Percentiles rank a stretch among this genome's conserved stretches.
phyloP scores from a whole-genome alignment of 1,140 invertebrate species.

The Schlechtendalia chinensis region DNA sequence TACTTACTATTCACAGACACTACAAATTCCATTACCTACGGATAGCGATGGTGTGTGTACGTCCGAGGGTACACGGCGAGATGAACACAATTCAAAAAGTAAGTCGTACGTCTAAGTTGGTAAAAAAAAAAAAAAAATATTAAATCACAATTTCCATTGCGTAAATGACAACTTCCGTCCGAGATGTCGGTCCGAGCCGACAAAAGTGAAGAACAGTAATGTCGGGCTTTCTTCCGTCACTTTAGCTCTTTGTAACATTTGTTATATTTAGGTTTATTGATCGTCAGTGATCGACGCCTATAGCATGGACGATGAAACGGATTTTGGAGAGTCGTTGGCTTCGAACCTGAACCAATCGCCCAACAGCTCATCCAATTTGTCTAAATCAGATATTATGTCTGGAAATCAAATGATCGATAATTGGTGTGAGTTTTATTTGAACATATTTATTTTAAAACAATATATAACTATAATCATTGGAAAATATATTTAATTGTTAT shows the following conservation, averaged over 20 bases:
- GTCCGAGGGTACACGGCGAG: neutral
- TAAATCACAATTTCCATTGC: too few relatives aligned
- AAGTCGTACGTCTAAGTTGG: neutral
- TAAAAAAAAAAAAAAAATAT: too few relatives aligned
- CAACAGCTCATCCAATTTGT: neutral
- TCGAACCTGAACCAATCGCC: conserved; percentile 11
- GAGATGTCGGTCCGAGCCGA: too few relatives aligned
- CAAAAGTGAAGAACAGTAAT: too few relatives aligned
- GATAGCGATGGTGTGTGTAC: neutral
- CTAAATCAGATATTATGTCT: conserved; percentile 22
- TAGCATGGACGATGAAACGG: conserved; percentile 30
- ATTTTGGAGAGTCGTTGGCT: neutral
- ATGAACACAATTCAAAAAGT: neutral
- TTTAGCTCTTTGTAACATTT: neutral
- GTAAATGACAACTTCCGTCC: too few relatives aligned
- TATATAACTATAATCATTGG: too few relatives aligned
- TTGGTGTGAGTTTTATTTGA: conserved; percentile 29
- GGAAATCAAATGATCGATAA: conserved; percentile 35
- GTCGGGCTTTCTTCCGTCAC: too few relatives aligned
- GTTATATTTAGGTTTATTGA: conserved; percentile 4
- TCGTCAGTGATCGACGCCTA: conserved; percentile 7
- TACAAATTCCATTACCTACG: neutral
- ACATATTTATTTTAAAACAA: too few relatives aligned
- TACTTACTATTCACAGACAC: neutral
- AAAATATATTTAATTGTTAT: too few relatives aligned